Conservation (phyloP, 1,140 invertebrate species). For the Cylas formicarius region DNA sequence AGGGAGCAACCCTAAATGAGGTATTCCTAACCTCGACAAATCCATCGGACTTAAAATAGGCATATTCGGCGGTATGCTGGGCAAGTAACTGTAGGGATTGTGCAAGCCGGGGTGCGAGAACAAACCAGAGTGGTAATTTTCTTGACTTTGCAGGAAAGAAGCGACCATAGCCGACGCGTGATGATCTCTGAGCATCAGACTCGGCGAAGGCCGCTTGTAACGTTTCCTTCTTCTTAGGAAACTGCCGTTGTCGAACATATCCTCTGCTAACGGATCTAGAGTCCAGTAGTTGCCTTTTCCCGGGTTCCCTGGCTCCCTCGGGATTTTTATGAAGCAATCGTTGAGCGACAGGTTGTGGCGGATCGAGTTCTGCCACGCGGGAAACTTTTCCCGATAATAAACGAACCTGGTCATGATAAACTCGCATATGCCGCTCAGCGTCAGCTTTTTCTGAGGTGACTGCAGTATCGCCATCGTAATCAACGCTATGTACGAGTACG, state of each 20-base stretch:
- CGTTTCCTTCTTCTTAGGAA: slow-evolving; percentile 91
- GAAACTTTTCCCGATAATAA: slow-evolving; percentile 92
- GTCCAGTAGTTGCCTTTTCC: slow-evolving; percentile 99
- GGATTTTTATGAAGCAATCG: slow-evolving; percentile 99
- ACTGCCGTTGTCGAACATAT: slow-evolving; percentile 99
- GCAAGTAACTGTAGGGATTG: slow-evolving; percentile 39
- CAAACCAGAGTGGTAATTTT: slow-evolving; percentile 41
- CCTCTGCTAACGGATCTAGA: slow-evolving; percentile 89
- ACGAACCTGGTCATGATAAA: slow-evolving; percentile 98
- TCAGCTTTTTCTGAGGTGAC: slow-evolving; percentile 93
- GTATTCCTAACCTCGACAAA: slow-evolving; percentile 34
- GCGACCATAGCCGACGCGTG: slow-evolving; percentile 39
- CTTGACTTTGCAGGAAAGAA: slow-evolving; percentile 34
- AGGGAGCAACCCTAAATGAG: slow-evolving; percentile 33
- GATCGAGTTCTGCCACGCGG: slow-evolving; percentile 95
- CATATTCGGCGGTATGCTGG: slow-evolving; percentile 27
- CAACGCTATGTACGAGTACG: slow-evolving; percentile 95
- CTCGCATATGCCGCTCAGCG: slow-evolving; percentile 95
- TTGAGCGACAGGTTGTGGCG: slow-evolving; percentile 96
- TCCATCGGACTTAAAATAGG: slow-evolving; percentile 40
- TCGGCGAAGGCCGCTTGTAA: slow-evolving; percentile 78
- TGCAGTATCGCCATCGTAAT: slow-evolving; percentile 98
- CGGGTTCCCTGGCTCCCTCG: slow-evolving; percentile 94
- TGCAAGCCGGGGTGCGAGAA: slow-evolving; percentile 41
- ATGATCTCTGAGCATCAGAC: slow-evolving; percentile 48